Evolutionary conservation across 1,140 invertebrate species (phyloP).

Genomic region (Drosophila ficusphila): DNA sequence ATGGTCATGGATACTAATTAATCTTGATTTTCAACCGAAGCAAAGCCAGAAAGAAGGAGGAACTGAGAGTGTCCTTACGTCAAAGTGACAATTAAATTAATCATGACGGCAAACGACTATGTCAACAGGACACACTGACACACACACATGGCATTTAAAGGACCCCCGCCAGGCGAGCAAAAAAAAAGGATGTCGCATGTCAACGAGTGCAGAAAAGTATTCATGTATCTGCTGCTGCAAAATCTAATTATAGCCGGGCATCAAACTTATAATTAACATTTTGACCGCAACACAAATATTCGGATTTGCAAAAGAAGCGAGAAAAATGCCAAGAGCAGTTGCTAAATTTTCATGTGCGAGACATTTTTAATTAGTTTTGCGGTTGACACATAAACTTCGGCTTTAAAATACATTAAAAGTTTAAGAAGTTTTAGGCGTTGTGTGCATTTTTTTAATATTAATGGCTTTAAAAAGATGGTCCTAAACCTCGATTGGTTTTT

Average conservation of each 20-base stretch:
- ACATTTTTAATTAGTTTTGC: slow-evolving; percentile 75
- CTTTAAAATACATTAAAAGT: slow-evolving; percentile 5
- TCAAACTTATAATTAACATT: slow-evolving; percentile 81
- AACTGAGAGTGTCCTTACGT: slow-evolving; percentile 46
- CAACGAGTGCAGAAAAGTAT: slow-evolving; percentile 9
- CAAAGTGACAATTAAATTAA: slow-evolving; percentile 83
- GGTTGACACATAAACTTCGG: slow-evolving; percentile 50
- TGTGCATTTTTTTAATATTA: too few species aligned
- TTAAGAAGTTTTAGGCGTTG: too few species aligned
- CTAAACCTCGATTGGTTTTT: too few species aligned
- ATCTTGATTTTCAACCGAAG: slow-evolving; percentile 71
- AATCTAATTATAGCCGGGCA: slow-evolving; percentile 72
- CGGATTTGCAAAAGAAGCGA: slow-evolving; percentile 17
- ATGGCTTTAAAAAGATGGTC: too few species aligned
- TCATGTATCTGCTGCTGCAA: slow-evolving; percentile 14
- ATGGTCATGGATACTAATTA: slow-evolving; percentile 75
- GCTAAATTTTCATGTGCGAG: slow-evolving; percentile 29
- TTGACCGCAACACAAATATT: slow-evolving; percentile 65
- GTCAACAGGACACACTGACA: slow-evolving; percentile 62
- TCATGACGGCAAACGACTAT: slow-evolving; percentile 80
- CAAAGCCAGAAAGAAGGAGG: slow-evolving; percentile 2
- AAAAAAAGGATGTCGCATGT: slow-evolving; percentile 19
- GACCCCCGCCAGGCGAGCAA: slow-evolving; percentile 2
- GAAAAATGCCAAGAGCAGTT: slow-evolving; percentile 15
- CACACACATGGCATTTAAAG: slow-evolving; percentile 6